Evolutionary conservation across 2,888 invertebrate species (phyloP).

Genomic region (Sminthurides aquaticus): DNA sequence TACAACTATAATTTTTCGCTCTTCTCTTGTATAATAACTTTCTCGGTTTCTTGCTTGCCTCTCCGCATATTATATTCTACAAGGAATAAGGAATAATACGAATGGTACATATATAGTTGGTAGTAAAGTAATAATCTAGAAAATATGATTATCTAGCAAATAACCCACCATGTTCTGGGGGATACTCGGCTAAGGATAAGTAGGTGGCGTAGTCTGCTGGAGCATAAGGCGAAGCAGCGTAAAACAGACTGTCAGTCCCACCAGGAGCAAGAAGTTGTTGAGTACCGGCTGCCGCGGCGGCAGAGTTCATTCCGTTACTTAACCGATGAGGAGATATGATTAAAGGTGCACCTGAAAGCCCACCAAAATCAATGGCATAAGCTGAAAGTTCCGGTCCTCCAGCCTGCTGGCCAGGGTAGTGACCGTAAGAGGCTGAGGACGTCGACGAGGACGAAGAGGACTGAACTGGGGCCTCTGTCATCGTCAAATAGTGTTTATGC

Average conservation of each 20-base stretch:
- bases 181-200: constrained; percentile 62
- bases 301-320: constrained; percentile 48
- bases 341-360: constrained; percentile 67
- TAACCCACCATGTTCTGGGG: constrained; percentile 44
- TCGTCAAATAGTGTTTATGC: constrained; percentile 41
- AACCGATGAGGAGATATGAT: constrained; percentile 68
- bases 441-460: constrained; percentile 30
- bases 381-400: constrained; percentile 21
- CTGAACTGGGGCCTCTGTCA: constrained; percentile 29
- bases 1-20: too few relatives aligned
- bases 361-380: constrained; percentile 42
- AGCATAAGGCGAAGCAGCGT: constrained; percentile 57
- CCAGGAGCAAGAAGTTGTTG: constrained; percentile 60
- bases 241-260: constrained; percentile 72
- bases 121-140: neutral
- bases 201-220: constrained; percentile 75
- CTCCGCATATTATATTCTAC: too few relatives aligned
- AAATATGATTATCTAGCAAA: constrained; percentile 38
- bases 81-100: too few relatives aligned
- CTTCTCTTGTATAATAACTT: too few relatives aligned
- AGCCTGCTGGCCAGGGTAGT: constrained; percentile 22
- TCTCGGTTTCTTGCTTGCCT: too few relatives aligned
- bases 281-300: constrained; percentile 55
- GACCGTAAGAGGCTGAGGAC: constrained; percentile 22
- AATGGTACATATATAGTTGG: neutral